These are phyloP conservation scores for Cyclopterus lumpus DNA, from an alignment of 2,797 vertebrate species.

Conservation along the genomic window DNA sequence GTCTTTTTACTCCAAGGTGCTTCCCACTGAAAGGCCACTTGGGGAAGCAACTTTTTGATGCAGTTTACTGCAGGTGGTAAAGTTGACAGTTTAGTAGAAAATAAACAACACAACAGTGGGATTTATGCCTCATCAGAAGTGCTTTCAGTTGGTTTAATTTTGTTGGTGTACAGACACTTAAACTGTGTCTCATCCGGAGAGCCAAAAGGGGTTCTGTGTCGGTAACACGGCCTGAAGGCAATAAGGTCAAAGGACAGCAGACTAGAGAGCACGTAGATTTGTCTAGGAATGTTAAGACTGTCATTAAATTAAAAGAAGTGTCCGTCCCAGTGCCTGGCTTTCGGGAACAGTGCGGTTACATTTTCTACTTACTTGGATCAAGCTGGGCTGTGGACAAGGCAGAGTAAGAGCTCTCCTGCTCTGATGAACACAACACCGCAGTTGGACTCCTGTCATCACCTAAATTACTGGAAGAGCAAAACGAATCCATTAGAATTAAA, in stretches of 20 bases:
- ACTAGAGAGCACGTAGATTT: neutral
- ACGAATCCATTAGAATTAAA: neutral
- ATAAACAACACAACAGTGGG: no score
- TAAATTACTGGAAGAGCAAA: constrained; percentile 54
- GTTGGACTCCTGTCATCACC: constrained; percentile 75
- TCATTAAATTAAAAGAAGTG: neutral
- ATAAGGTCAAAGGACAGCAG: neutral
- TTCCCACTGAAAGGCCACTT: no score
- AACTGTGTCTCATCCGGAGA: neutral
- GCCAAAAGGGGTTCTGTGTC: neutral
- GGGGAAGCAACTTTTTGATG: no score
- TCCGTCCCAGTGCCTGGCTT: neutral
- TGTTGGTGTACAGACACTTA: neutral
- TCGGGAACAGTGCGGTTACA: rapidly evolving
- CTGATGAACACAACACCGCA: constrained; percentile 81
- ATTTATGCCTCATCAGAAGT: no score
- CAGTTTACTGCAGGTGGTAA: no score
- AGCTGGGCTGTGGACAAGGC: constrained; percentile 85
- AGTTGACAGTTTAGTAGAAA: no score
- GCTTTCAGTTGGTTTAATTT: no score
- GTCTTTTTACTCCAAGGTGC: no score
- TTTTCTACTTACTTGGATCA: constrained; percentile 83
- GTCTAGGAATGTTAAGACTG: neutral
- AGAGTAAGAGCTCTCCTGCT: constrained; percentile 83
- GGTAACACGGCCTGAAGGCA: neutral